Conservation (phyloP, 2,888 invertebrate species). For the Serrognathus titanus region DNA sequence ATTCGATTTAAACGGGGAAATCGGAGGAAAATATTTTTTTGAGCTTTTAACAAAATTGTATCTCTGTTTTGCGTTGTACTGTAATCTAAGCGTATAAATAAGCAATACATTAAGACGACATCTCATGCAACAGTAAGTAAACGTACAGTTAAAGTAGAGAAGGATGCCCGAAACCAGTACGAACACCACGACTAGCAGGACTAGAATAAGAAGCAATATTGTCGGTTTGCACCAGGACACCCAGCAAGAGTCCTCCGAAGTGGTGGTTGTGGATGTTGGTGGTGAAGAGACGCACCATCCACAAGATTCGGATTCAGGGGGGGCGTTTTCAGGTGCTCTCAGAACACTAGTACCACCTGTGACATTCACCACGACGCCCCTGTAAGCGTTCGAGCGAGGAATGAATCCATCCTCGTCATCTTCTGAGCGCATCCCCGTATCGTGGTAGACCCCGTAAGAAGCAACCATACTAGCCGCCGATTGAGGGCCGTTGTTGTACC, state of each 20-base stretch:
- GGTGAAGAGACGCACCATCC: constrained; percentile 38
- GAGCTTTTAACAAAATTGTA: too few species aligned
- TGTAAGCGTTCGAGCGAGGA: constrained; percentile 36
- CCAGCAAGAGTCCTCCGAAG: constrained; percentile 44
- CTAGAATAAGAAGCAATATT: constrained; percentile 54
- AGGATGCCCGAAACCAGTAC: constrained; percentile 58
- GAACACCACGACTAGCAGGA: constrained; percentile 57
- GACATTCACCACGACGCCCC: constrained; percentile 46
- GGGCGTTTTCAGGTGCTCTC: constrained; percentile 20
- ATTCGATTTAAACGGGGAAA: too few species aligned
- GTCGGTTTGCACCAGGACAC: constrained; percentile 58
- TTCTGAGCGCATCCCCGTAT: constrained; percentile 33
- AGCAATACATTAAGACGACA: neutral
- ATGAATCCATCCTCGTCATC: constrained; percentile 44
- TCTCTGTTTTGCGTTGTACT: too few species aligned
- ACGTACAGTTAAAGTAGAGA: constrained; percentile 62
- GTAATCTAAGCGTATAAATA: neutral
- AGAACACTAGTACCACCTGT: constrained; percentile 42
- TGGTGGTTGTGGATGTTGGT: constrained; percentile 31
- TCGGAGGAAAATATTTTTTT: too few species aligned
- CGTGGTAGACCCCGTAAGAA: constrained; percentile 49
- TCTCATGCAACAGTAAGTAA: constrained; percentile 14
- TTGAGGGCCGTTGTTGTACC: constrained; percentile 37
- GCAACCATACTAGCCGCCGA: constrained; percentile 44
- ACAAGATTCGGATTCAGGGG: constrained; percentile 27